Evolutionary conservation across 1,140 invertebrate species (phyloP).

Genomic region (Chlorops oryzae): DNA sequence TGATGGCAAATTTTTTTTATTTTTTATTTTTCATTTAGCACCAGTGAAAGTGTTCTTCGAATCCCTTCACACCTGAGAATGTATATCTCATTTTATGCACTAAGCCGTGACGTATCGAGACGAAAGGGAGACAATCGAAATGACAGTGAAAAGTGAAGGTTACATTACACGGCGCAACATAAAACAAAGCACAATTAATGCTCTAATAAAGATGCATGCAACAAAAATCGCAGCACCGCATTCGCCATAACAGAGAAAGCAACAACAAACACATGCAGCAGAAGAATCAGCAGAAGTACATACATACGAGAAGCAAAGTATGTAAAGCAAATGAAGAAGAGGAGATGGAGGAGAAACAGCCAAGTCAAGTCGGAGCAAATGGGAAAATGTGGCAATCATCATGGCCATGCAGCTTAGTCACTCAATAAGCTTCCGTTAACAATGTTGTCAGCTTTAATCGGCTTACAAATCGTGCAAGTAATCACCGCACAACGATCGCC

Average conservation of each 20-base stretch:
- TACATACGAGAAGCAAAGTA: constrained; percentile 1
- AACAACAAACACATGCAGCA: constrained; percentile 15
- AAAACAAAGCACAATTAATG: constrained; percentile 36
- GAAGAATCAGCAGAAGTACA: too few relatives aligned
- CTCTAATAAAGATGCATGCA: constrained; percentile 37
- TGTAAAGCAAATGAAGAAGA: neutral
- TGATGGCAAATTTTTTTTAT: too few relatives aligned
- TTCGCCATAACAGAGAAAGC: too few relatives aligned
- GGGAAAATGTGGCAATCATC: neutral
- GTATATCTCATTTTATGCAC: too few relatives aligned
- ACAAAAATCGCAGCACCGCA: too few relatives aligned
- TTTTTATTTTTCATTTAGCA: too few relatives aligned
- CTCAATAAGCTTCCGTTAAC: constrained; percentile 45
- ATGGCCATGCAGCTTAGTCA: constrained; percentile 9
- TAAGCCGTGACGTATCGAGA: too few relatives aligned
- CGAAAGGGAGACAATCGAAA: neutral
- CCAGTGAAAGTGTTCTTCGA: too few relatives aligned
- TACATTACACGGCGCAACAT: constrained; percentile 18
- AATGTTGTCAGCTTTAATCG: constrained; percentile 38
- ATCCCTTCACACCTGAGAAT: too few relatives aligned
- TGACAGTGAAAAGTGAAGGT: constrained; percentile 41
- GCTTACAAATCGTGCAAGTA: constrained; percentile 35
- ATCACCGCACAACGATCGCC: constrained; percentile 11
- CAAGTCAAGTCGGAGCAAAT: neutral
- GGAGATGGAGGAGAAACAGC: neutral